A percentile compares a stretch with the other conserved stretches of the same genome.
phyloP scores from a whole-genome alignment of 2,113 vertebrate species.

The Pomatorhinus ruficollis region DNA sequence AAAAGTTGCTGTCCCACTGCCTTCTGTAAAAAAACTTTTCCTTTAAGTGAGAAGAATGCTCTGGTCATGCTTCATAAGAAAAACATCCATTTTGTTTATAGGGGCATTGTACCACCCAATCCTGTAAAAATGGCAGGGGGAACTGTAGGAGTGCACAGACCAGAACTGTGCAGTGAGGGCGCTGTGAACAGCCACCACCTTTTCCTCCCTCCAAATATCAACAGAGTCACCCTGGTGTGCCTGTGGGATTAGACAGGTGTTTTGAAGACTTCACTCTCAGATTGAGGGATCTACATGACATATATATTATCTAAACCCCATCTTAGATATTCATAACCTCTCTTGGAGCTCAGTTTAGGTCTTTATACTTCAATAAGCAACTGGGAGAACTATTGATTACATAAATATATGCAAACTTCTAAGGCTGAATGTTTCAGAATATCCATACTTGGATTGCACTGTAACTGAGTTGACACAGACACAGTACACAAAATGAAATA shows the following conservation, averaged over 20 bases:
- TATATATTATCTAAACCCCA: background rate
- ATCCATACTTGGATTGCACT: background rate
- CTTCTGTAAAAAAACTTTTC: background rate
- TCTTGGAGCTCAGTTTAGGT: background rate
- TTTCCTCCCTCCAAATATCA: background rate
- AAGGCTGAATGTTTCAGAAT: background rate
- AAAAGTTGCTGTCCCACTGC: background rate
- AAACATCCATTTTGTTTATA: background rate
- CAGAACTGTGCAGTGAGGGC: background rate
- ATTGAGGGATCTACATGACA: background rate
- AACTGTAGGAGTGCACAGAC: background rate
- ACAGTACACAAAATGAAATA: background rate
- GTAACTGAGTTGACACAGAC: background rate
- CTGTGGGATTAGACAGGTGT: background rate
- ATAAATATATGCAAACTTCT: conserved; percentile 22
- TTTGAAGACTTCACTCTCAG: background rate
- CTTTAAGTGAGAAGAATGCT: background rate
- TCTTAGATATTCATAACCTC: background rate
- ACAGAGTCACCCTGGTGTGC: background rate
- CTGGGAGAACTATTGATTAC: background rate
- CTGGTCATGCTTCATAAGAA: background rate
- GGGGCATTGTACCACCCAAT: background rate
- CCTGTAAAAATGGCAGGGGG: background rate
- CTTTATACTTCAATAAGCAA: conserved; percentile 9
- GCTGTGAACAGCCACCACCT: background rate